These are phyloP conservation scores for Bombus cullumanus DNA, from an alignment of 1,140 invertebrate species.

Conservation along the genomic window DNA sequence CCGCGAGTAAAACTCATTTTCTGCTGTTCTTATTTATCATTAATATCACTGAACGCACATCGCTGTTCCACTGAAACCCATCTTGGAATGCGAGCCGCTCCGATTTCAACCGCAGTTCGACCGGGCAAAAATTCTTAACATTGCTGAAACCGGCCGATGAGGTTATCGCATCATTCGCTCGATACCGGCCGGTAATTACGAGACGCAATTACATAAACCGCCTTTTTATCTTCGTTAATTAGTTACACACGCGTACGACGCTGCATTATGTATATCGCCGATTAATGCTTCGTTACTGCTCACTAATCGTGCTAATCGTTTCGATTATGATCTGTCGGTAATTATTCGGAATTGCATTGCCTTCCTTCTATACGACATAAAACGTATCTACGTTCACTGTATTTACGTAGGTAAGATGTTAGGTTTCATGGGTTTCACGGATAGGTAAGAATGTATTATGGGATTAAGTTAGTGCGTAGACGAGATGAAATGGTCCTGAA, in stretches of 20 bases:
- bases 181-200: constrained; percentile 19
- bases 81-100: constrained; percentile 62
- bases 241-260: constrained; percentile 12
- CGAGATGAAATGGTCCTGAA: not conserved
- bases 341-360: not conserved
- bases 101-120: constrained; percentile 61
- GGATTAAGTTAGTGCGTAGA: not conserved
- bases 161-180: constrained; percentile 37
- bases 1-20: constrained; percentile 21
- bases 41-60: constrained; percentile 54
- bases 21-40: constrained; percentile 48
- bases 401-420: not conserved
- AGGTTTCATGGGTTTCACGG: not conserved
- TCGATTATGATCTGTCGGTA: not conserved
- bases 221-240: constrained; percentile 47
- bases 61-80: constrained; percentile 52
- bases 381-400: not conserved
- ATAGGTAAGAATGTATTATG: not conserved
- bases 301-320: not conserved
- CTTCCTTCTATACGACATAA: not conserved
- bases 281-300: constrained; percentile 4
- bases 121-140: constrained; percentile 57
- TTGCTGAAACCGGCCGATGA: constrained; percentile 56
- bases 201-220: constrained; percentile 38
- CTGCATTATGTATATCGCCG: constrained; percentile 1